phyloP scores from a whole-genome alignment of 2,797 vertebrate genomes.

The Melanogrammus aeglefinus region DNA sequence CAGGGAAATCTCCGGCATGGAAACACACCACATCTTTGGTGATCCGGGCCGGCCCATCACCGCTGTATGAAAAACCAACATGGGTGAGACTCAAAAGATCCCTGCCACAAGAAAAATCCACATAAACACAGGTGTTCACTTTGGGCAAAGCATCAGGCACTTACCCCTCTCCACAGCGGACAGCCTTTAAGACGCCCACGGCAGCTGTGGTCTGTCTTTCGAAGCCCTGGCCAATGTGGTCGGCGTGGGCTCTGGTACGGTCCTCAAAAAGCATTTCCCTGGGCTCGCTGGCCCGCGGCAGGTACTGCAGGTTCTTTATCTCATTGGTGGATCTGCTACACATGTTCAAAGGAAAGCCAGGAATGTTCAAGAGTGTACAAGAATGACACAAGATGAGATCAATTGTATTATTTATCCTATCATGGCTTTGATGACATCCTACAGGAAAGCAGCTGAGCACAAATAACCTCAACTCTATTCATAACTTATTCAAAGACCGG shows the following conservation, averaged over 20 bases:
- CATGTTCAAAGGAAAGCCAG: conserved; percentile 21
- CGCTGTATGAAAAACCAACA: conserved; percentile 61
- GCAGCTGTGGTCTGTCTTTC: conserved; percentile 96
- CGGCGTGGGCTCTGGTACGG: conserved; percentile 94
- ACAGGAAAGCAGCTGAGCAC: background rate
- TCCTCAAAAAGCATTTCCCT: conserved; percentile 99
- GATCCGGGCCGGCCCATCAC: conserved; percentile 71
- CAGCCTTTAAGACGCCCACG: conserved; percentile 96
- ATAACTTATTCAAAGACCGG: background rate
- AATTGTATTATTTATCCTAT: background rate
- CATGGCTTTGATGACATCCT: background rate
- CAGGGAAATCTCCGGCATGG: conserved; percentile 90
- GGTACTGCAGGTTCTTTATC: conserved; percentile 99
- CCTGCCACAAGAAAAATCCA: background rate
- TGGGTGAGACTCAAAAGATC: background rate
- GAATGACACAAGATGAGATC: conserved; percentile 9
- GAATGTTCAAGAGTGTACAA: background rate
- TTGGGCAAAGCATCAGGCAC: conserved; percentile 21
- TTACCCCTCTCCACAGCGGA: conserved; percentile 93
- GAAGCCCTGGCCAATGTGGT: conserved; percentile 98
- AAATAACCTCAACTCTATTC: background rate
- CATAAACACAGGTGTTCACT: background rate
- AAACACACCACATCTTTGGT: conserved; percentile 98
- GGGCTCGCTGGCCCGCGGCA: conserved; percentile 96
- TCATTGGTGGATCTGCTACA: conserved; percentile 94